These are phyloP conservation scores for Myotis pilosus DNA, from an alignment of 2,797 vertebrate genomes.

Conservation along the genomic window DNA sequence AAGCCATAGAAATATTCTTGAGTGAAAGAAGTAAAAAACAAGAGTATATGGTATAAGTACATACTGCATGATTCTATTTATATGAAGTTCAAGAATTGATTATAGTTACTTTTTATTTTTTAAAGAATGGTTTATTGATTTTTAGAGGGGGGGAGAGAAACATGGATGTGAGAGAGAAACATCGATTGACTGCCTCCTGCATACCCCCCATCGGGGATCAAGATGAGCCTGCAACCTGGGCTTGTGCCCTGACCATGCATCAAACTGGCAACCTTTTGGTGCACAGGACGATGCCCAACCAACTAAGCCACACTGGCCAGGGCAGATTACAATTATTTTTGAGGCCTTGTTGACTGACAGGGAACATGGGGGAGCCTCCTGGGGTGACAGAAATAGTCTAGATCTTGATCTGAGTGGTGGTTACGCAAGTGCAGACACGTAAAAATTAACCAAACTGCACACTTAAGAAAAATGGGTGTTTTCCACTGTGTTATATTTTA, in stretches of 20 bases:
- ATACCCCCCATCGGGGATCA: too few species aligned
- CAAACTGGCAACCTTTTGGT: background rate
- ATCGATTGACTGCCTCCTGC: background rate
- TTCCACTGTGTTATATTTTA: background rate
- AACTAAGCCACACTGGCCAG: background rate
- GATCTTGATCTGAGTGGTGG: background rate
- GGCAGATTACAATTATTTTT: background rate
- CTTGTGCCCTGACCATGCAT: background rate
- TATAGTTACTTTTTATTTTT: background rate
- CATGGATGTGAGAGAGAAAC: background rate
- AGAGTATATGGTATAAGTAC: fast-evolving
- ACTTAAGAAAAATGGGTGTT: background rate
- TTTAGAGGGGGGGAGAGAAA: background rate
- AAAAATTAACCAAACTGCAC: constrained; percentile 2
- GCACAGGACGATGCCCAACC: background rate
- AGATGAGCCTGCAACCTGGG: too few species aligned
- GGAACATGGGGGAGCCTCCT: background rate
- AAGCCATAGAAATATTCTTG: background rate
- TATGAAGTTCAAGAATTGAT: background rate
- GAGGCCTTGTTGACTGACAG: background rate
- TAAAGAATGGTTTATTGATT: background rate
- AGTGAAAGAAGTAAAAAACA: background rate
- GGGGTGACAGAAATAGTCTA: background rate
- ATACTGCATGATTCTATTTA: background rate
- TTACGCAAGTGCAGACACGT: background rate